phyloP scores from a whole-genome alignment of 2,113 vertebrate species.

The Bambusicola thoracicus region DNA sequence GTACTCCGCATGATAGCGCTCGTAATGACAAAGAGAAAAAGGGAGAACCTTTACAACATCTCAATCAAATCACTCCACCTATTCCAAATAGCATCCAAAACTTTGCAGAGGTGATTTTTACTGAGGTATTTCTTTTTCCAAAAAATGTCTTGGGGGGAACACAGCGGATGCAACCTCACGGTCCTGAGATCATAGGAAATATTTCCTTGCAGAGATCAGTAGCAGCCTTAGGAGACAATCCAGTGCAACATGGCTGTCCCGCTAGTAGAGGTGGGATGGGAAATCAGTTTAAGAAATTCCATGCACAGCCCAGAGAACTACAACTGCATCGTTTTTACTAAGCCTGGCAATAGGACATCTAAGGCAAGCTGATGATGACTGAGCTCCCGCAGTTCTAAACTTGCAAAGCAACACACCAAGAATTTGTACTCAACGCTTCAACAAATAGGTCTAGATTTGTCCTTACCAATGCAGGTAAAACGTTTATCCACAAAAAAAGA shows the following conservation, averaged over 20 bases:
- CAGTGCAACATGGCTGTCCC: not conserved
- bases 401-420: not conserved
- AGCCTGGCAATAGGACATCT: not conserved
- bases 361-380: not conserved
- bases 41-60: conserved; percentile 14
- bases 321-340: not conserved
- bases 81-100: not conserved
- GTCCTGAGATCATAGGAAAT: not conserved
- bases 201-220: not conserved
- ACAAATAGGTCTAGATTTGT: not conserved
- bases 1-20: not conserved
- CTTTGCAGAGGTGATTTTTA: not conserved
- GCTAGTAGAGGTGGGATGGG: not conserved
- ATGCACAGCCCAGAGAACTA: not conserved
- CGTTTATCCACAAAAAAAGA: not conserved
- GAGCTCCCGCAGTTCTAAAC: not conserved
- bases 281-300: not conserved
- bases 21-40: conserved; percentile 42
- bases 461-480: not conserved
- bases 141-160: not conserved
- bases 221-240: not conserved
- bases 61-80: not conserved
- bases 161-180: not conserved
- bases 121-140: not conserved
- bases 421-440: not conserved